Conservation (phyloP, 2,888 invertebrate species). For the Lutraria lutraria region DNA sequence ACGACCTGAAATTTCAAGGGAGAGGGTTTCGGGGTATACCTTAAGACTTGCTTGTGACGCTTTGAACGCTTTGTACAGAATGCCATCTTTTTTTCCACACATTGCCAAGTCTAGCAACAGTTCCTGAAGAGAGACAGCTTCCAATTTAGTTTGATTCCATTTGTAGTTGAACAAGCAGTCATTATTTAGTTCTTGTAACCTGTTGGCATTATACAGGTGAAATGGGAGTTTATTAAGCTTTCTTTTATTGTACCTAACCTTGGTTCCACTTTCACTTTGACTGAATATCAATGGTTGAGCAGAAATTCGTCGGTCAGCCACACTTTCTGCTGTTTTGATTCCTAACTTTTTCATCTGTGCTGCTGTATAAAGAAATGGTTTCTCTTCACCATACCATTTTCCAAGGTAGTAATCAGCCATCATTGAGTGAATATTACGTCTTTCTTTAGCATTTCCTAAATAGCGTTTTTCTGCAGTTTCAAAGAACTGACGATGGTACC, state of each 20-base stretch:
- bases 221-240: conserved; percentile 84
- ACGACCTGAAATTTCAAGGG: conserved; percentile 95
- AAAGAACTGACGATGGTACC: conserved; percentile 85
- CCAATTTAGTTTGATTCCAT: conserved; percentile 97
- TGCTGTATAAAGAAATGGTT: conserved; percentile 80
- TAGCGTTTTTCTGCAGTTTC: conserved; percentile 79
- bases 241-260: conserved; percentile 81
- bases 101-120: conserved; percentile 94
- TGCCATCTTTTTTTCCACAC: conserved; percentile 91
- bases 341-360: conserved; percentile 72
- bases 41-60: conserved; percentile 91
- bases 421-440: conserved; percentile 77
- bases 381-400: conserved; percentile 81
- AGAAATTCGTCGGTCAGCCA: conserved; percentile 82
- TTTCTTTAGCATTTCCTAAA: conserved; percentile 64
- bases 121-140: conserved; percentile 97
- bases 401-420: conserved; percentile 84
- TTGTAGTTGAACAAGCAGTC: conserved; percentile 98
- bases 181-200: conserved; percentile 94
- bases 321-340: conserved; percentile 68
- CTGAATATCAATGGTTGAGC: conserved; percentile 81
- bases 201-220: conserved; percentile 78
- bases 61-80: conserved; percentile 88
- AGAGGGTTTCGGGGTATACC: conserved; percentile 96
- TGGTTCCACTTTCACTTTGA: conserved; percentile 57